Conservation (phyloP, 2,113 vertebrate species). For the Brachyhypopomus gauderio region DNA sequence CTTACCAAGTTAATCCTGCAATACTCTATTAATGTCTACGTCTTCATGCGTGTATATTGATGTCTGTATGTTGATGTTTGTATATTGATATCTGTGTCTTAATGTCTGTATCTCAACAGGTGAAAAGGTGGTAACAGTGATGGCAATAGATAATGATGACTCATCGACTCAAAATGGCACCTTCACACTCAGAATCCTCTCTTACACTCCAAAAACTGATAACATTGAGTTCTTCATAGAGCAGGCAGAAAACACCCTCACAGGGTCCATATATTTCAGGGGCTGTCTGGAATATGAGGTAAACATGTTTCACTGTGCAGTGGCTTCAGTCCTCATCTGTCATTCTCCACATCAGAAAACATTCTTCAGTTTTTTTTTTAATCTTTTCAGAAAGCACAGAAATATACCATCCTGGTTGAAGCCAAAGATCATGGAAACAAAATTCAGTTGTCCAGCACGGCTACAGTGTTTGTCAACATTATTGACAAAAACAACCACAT, state of each 20-base stretch:
- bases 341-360: background rate
- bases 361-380: background rate
- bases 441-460: slow-evolving; percentile 63
- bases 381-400: slow-evolving; percentile 62
- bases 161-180: slow-evolving; percentile 23
- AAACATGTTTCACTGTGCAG: background rate
- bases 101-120: slow-evolving; percentile 14
- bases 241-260: fast-evolving
- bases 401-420: slow-evolving; percentile 65
- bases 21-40: no score
- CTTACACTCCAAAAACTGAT: slow-evolving; percentile 55
- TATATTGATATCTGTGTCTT: no score
- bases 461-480: slow-evolving; percentile 66
- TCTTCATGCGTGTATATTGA: background rate
- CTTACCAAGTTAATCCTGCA: background rate
- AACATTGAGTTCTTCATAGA: slow-evolving; percentile 65
- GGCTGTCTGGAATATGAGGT: slow-evolving; percentile 75
- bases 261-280: slow-evolving; percentile 64
- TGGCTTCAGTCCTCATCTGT: no score
- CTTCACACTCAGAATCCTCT: slow-evolving; percentile 60
- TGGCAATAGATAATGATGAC: slow-evolving; percentile 36
- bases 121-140: background rate
- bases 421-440: slow-evolving; percentile 69
- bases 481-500: slow-evolving; percentile 72
- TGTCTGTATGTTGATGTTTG: background rate